Evolutionary conservation across 2,888 invertebrate species (phyloP).

Genomic region (Cephus rjabovi): DNA sequence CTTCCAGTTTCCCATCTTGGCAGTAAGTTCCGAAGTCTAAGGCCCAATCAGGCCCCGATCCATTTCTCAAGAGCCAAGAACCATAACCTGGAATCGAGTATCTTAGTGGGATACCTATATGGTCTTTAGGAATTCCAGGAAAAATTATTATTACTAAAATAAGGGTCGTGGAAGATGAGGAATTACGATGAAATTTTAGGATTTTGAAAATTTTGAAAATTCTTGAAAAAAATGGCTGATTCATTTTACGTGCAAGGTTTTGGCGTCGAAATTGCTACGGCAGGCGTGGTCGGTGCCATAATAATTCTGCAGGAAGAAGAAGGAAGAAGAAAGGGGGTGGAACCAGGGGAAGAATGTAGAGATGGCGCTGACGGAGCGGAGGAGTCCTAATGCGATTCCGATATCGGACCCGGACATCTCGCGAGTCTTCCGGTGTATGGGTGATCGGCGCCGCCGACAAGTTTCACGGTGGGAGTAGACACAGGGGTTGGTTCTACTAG

Average conservation of each 20-base stretch:
- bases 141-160: too few relatives aligned
- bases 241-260: too few relatives aligned
- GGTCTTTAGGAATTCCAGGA: too few relatives aligned
- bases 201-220: too few relatives aligned
- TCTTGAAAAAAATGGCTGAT: too few relatives aligned
- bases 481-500: conserved; percentile 3
- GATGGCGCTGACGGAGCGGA: neutral
- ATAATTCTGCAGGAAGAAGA: conserved; percentile 22
- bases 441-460: conserved; percentile 2
- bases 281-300: conserved; percentile 22
- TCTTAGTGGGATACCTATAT: too few relatives aligned
- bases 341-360: neutral
- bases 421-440: conserved; percentile 25
- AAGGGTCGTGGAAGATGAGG: too few relatives aligned
- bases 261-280: neutral
- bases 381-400: conserved; percentile 58
- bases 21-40: too few relatives aligned
- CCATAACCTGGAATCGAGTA: conserved; percentile 36
- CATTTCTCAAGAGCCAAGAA: conserved; percentile 23
- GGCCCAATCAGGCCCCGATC: too few relatives aligned
- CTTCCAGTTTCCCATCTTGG: conserved; percentile 22
- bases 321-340: conserved; percentile 9
- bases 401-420: conserved; percentile 54
- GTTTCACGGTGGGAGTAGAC: neutral
- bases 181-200: too few relatives aligned